Evolutionary conservation across 1,140 invertebrate species (phyloP).

Genomic region (Bathynomus jamesi): DNA sequence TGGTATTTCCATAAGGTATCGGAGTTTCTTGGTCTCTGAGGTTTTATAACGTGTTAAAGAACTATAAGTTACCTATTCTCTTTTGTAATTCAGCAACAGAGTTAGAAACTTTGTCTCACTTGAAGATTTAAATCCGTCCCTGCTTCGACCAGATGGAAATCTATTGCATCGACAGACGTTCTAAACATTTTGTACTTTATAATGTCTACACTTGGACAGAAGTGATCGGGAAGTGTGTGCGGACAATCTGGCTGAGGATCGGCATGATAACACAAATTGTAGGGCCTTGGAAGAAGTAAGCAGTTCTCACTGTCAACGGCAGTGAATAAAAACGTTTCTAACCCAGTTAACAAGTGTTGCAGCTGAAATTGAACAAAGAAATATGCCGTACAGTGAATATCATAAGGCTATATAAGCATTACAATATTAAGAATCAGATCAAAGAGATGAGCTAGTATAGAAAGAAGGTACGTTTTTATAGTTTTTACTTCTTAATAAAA

Average conservation of each 20-base stretch:
- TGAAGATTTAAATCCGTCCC: conserved; percentile 79
- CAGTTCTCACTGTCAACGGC: conserved; percentile 82
- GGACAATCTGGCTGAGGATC: conserved; percentile 64
- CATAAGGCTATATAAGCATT: too few relatives aligned
- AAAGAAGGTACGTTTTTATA: too few relatives aligned
- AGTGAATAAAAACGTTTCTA: conserved; percentile 82
- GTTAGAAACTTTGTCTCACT: conserved; percentile 50
- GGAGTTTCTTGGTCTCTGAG: too few relatives aligned
- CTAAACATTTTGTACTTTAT: conserved; percentile 93
- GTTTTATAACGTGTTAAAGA: too few relatives aligned
- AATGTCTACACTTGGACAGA: conserved; percentile 76
- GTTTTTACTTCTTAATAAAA: too few relatives aligned
- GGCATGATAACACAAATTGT: conserved; percentile 77
- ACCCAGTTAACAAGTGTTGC: conserved; percentile 71
- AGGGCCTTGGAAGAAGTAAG: conserved; percentile 64
- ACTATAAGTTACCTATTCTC: too few relatives aligned
- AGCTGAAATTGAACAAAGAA: conserved; percentile 51
- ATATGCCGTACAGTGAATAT: too few relatives aligned
- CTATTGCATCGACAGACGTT: conserved; percentile 80
- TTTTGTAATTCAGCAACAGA: too few relatives aligned
- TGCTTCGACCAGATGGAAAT: conserved; percentile 81
- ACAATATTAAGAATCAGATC: too few relatives aligned
- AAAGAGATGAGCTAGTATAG: too few relatives aligned
- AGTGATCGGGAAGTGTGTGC: conserved; percentile 27
- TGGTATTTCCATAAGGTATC: too few relatives aligned